phyloP scores from a whole-genome alignment of 2,888 invertebrate genomes.

The Oxystoma pomonae region DNA sequence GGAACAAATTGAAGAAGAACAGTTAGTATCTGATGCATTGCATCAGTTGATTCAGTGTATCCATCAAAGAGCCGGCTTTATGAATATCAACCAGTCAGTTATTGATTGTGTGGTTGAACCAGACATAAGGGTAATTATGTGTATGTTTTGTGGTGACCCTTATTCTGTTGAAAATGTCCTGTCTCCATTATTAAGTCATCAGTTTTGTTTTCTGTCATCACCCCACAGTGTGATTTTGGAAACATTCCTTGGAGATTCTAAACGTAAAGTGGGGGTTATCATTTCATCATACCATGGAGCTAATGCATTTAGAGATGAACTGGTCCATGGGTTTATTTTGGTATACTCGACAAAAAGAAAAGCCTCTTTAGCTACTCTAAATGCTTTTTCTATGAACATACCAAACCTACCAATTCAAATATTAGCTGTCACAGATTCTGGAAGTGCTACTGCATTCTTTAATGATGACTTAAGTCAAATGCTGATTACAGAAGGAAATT shows the following conservation, averaged over 20 bases:
- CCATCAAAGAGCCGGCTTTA: constrained; percentile 71
- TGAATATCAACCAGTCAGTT: constrained; percentile 67
- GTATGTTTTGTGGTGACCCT: constrained; percentile 95
- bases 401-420: constrained; percentile 91
- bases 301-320: constrained; percentile 84
- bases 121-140: constrained; percentile 89
- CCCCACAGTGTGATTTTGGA: constrained; percentile 87
- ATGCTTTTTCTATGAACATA: constrained; percentile 90
- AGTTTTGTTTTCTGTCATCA: constrained; percentile 80
- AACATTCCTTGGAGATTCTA: constrained; percentile 87
- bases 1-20: constrained; percentile 60
- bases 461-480: constrained; percentile 85
- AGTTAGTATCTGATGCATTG: constrained; percentile 66
- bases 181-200: constrained; percentile 81
- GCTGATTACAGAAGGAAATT: constrained; percentile 89
- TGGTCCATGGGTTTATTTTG: constrained; percentile 92
- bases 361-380: constrained; percentile 89
- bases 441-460: constrained; percentile 86
- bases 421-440: constrained; percentile 87
- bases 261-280: constrained; percentile 83
- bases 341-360: constrained; percentile 93
- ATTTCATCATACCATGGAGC: constrained; percentile 94
- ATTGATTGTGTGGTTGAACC: constrained; percentile 73
- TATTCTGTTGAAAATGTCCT: constrained; percentile 87
- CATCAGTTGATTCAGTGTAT: constrained; percentile 72